Percentiles rank a stretch among this genome's conserved stretches.
Conservation (phyloP, 2,797 vertebrate species). For the Falco biarmicus region DNA sequence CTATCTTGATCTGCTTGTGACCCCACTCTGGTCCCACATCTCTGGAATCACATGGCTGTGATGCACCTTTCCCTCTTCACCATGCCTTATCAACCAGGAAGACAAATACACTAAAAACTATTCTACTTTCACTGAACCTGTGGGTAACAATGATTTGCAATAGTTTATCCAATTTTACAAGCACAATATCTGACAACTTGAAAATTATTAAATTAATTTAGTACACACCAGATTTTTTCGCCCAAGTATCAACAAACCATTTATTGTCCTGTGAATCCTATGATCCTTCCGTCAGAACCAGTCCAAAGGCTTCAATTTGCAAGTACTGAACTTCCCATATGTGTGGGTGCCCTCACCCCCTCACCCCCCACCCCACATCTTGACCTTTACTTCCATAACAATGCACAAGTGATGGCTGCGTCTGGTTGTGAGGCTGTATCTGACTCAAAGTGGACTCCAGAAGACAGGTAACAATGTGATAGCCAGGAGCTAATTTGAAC, state of each 20-base stretch:
- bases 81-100: neutral
- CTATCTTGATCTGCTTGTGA: neutral
- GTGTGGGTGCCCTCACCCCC: no score
- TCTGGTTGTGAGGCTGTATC: no score
- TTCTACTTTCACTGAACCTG: neutral
- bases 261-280: neutral
- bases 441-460: no score
- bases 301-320: neutral
- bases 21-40: no score
- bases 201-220: neutral
- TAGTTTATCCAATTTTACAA: neutral
- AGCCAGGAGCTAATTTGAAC: no score
- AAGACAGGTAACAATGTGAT: no score
- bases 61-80: neutral
- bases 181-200: neutral
- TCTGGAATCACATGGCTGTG: neutral
- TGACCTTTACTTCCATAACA: no score
- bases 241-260: neutral
- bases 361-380: no score
- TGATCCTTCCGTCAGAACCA: neutral
- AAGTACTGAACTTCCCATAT: neutral
- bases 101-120: neutral
- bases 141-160: neutral
- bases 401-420: no score
- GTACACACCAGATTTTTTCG: neutral